These are phyloP conservation scores for Drosophila lini DNA, from an alignment of 1,140 invertebrate species.

Conservation along the genomic window DNA sequence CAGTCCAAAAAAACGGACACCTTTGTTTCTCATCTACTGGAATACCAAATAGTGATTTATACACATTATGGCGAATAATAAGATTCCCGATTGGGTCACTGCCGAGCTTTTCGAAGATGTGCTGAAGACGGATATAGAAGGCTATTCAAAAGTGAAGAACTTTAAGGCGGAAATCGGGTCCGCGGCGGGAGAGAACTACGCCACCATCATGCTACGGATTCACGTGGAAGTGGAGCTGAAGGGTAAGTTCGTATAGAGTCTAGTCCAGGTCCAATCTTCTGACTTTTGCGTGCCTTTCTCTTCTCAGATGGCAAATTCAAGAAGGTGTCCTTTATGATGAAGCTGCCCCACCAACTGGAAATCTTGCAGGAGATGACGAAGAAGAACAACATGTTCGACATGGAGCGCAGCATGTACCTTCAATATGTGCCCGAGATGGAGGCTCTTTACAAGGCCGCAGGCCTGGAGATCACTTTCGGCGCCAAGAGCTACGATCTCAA, in stretches of 20 bases:
- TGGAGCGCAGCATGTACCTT: conserved; percentile 58
- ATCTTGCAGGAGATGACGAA: conserved; percentile 39
- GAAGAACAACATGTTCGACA: conserved; percentile 52
- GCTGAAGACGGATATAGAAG: conserved; percentile 47
- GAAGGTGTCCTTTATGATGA: conserved; percentile 61
- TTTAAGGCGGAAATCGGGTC: conserved; percentile 55
- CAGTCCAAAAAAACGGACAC: background rate
- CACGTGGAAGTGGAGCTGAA: conserved; percentile 60
- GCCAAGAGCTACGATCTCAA: conserved; percentile 56
- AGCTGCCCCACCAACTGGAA: conserved; percentile 58
- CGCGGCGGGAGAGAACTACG: conserved; percentile 69
- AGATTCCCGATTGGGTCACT: conserved; percentile 67
- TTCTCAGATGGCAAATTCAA: conserved; percentile 58
- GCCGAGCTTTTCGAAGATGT: conserved; percentile 58
- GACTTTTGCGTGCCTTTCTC: background rate
- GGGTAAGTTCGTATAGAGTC: conserved; percentile 30
- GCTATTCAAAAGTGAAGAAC: conserved; percentile 55
- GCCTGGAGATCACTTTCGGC: conserved; percentile 55
- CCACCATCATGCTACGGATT: conserved; percentile 62
- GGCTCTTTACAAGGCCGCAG: conserved; percentile 75
- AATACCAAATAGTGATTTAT: background rate
- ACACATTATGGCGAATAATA: conserved; percentile 11
- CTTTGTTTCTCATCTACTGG: background rate
- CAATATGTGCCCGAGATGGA: conserved; percentile 67
- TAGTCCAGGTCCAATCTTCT: too few species aligned